Conservation (phyloP, 2,113 vertebrate genomes). For the Chloebia gouldiae region DNA sequence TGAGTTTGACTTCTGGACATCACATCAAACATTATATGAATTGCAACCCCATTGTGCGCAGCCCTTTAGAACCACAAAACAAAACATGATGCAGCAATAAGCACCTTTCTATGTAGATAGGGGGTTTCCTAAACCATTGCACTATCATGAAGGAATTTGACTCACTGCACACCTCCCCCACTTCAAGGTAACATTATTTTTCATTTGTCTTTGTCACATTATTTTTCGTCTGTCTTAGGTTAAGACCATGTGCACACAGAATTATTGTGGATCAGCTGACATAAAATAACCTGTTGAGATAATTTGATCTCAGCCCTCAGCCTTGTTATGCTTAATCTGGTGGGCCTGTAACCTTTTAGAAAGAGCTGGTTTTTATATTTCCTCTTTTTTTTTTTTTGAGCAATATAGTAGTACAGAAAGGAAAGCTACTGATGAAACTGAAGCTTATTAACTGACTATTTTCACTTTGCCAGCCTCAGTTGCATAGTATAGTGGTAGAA, state of each 20-base stretch:
- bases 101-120: neutral
- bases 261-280: neutral
- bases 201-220: neutral
- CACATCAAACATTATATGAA: fast-evolving
- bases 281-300: neutral
- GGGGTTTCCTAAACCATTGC: neutral
- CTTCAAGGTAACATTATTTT: neutral
- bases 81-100: neutral
- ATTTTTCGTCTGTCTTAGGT: neutral
- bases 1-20: neutral
- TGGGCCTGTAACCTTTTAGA: neutral
- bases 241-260: neutral
- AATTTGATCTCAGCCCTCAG: neutral
- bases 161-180: neutral
- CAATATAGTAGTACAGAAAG: neutral
- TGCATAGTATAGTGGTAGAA: neutral
- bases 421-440: neutral
- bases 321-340: neutral
- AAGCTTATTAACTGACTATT: neutral
- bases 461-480: neutral
- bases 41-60: neutral
- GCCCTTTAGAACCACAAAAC: neutral
- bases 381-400: neutral
- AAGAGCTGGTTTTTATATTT: neutral
- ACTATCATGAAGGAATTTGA: neutral